Conservation (phyloP, 2,797 vertebrate species). For the Gymnothorax reevesii region DNA sequence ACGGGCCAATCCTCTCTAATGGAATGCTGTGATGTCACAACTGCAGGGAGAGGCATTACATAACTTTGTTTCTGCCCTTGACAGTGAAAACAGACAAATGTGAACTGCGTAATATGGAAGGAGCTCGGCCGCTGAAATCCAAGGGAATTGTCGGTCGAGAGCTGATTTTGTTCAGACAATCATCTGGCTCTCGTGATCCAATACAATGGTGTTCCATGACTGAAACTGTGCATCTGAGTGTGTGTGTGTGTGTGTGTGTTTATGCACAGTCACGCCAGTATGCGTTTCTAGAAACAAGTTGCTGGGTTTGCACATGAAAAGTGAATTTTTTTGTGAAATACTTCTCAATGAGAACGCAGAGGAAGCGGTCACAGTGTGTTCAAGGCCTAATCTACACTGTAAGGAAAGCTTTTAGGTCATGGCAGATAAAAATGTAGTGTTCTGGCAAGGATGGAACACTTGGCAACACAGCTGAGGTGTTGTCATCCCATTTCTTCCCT, state of each 20-base stretch:
- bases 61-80: neutral
- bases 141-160: neutral
- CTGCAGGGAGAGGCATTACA: neutral
- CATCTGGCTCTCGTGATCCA: neutral
- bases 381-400: too few relatives aligned
- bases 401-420: too few relatives aligned
- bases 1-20: neutral
- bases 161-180: neutral
- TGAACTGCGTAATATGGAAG: neutral
- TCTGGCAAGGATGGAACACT: neutral
- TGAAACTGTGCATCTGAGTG: slow-evolving; percentile 4
- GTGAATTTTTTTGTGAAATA: neutral
- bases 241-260: neutral
- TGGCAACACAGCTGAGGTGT: neutral
- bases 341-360: neutral
- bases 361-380: too few relatives aligned
- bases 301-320: too few relatives aligned
- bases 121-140: neutral
- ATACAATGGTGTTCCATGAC: neutral
- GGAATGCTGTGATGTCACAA: slow-evolving; percentile 2
- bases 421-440: neutral
- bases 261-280: neutral
- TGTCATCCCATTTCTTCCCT: neutral
- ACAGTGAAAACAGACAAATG: neutral
- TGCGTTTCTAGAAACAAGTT: slow-evolving; percentile 45